Percentiles rank a stretch among this genome's conserved stretches.
These are phyloP conservation scores for Dinoponera quadriceps DNA, from an alignment of 1,140 invertebrate genomes.

Conservation along the genomic window DNA sequence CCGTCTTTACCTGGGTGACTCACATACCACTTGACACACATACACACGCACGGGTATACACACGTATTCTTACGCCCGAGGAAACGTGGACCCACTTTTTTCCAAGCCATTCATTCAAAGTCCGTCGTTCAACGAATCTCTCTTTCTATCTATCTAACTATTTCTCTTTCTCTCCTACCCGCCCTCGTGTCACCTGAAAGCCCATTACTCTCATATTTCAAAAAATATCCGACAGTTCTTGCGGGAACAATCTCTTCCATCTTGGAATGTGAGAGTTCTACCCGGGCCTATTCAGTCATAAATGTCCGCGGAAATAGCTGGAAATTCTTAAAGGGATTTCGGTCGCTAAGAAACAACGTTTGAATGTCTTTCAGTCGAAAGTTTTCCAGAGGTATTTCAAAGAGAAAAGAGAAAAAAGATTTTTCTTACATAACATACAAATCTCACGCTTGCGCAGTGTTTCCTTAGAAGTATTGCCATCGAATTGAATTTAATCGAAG, in stretches of 20 bases:
- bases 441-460: too few relatives aligned
- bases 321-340: neutral
- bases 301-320: neutral
- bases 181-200: slow-evolving; percentile 7
- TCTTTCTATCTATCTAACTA: neutral
- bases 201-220: slow-evolving; percentile 1
- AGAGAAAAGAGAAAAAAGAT: too few relatives aligned
- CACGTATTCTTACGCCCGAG: slow-evolving; percentile 53
- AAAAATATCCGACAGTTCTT: neutral
- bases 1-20: slow-evolving; percentile 72
- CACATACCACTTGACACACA: slow-evolving; percentile 59
- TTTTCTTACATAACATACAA: too few relatives aligned
- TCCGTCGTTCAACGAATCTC: neutral
- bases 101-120: slow-evolving; percentile 36
- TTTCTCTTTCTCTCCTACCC: neutral
- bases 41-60: neutral
- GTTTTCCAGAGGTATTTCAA: too few relatives aligned
- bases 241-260: slow-evolving; percentile 24
- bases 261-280: slow-evolving; percentile 11
- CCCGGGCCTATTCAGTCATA: neutral
- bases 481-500: too few relatives aligned
- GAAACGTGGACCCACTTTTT: slow-evolving; percentile 59
- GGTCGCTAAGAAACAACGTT: neutral
- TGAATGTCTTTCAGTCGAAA: neutral
- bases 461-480: too few relatives aligned